Evolutionary conservation across 2,888 invertebrate species (phyloP), one percentile per base, ranked within the genome.

Genomic region (Cataglyphis albicans): DNA sequence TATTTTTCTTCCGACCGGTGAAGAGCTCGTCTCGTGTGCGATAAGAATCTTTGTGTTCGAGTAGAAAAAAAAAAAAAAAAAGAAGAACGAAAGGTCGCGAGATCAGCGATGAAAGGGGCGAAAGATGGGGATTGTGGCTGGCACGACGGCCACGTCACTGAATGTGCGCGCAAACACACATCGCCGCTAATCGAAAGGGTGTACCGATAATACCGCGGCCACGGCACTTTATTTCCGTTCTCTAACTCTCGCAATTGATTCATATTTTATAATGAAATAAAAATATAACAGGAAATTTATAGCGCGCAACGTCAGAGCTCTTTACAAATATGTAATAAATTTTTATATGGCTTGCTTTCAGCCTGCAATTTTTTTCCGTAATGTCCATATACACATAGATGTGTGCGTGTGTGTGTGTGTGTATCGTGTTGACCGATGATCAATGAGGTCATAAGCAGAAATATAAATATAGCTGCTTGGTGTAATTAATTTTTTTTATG

Each of bases 1-100:
- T 67, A 74, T 80, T 80, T 74, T 83, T 74, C 61, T 38, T 48
- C 82, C 74, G 55, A 44, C 67, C 32, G 67, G 63, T 48, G 52
- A 78, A 59, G 32, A 78, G 78, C 70, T 41, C 41, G 72, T 78
- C 44, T 78, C 44, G 35, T 68, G 38, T 29, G 25, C 65, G 82
- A 82, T 82, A 68, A 32, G 44, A 38, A 82, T 68, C 82, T 65
- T 67, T 10, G 81, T 29, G 35, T 65, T 32, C 35, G 15, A 21
- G 38, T n/a, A n/a, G 18, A 18, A 52, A 38, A 35, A n/a, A 32
- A 12, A 12, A 12, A 3, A 3, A n/a, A 6, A 48, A 18, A 15
- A 5, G 18, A 73, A 61, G 61, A 35, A 32, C 52, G 75, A 78
- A 82, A 82, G 35, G 67, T 35, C 65, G 18, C 25, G 55, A 52